Percentiles rank a stretch among this genome's conserved stretches.
These are phyloP conservation scores for Malurus cyaneus DNA, from an alignment of 2,113 vertebrate genomes.

Conservation along the genomic window DNA sequence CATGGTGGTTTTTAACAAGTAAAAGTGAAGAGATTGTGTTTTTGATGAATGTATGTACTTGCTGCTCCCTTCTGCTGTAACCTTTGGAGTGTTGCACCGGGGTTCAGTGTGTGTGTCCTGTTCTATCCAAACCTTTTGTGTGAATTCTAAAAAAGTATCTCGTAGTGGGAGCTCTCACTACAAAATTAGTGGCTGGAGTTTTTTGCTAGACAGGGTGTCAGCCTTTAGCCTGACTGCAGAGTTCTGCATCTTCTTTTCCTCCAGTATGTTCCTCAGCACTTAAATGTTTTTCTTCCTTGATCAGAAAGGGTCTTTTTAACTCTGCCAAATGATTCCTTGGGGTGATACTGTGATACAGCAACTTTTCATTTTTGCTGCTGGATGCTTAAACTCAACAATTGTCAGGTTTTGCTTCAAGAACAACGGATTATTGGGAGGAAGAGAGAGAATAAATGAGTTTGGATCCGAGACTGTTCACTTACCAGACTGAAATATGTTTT, in stretches of 20 bases:
- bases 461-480: not conserved
- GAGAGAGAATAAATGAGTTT: not conserved
- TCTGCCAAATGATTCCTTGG: not conserved
- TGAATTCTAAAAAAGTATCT: not conserved
- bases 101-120: not conserved
- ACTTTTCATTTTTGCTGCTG: not conserved
- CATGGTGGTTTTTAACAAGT: not conserved
- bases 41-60: not conserved
- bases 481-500: not conserved
- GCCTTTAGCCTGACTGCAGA: not conserved
- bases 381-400: not conserved
- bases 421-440: not conserved
- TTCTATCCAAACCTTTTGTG: not conserved
- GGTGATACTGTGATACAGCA: not conserved
- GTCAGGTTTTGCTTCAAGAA: not conserved
- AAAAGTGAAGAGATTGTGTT: not conserved
- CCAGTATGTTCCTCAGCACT: not conserved
- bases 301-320: not conserved
- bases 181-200: not conserved
- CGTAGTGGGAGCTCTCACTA: not conserved
- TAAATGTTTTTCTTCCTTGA: fast-evolving
- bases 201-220: not conserved
- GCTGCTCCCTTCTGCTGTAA: not conserved
- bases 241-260: not conserved
- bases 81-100: not conserved